Percentiles rank a stretch among this genome's conserved stretches.
Evolutionary conservation across 1,140 invertebrate species (phyloP).

Genomic region (Pogonomyrmex californicus): DNA sequence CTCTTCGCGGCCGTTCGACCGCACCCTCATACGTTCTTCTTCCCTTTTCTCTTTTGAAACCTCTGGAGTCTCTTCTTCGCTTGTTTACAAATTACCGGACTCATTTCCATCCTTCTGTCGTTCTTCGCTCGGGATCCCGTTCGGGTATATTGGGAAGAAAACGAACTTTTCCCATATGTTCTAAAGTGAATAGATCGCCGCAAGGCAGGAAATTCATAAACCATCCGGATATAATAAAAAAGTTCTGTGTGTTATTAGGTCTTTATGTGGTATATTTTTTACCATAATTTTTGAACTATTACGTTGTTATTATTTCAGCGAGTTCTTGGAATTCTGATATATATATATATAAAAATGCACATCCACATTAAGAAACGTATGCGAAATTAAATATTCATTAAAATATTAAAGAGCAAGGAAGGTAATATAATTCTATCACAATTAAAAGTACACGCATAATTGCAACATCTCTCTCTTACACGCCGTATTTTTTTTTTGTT

Average conservation of each 20-base stretch:
- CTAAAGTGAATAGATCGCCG: background rate
- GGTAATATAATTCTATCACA: background rate
- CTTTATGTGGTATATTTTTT: background rate
- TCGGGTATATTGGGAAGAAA: constrained; percentile 65
- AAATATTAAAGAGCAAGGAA: background rate
- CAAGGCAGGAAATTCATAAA: constrained; percentile 16
- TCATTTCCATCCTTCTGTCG: constrained; percentile 84
- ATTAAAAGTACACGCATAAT: background rate
- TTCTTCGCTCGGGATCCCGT: constrained; percentile 76
- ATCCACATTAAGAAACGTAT: background rate
- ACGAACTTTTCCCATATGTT: constrained; percentile 69
- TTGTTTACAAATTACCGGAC: constrained; percentile 83
- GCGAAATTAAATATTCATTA: background rate
- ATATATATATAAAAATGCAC: too few relatives aligned
- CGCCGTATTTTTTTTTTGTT: background rate
- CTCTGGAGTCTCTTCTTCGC: constrained; percentile 71
- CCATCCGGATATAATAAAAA: constrained; percentile 21
- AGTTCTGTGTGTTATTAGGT: constrained; percentile 7
- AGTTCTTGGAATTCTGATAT: background rate
- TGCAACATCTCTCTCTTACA: background rate
- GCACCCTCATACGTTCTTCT: constrained; percentile 48
- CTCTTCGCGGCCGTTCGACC: constrained; percentile 70
- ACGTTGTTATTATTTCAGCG: constrained; percentile 4
- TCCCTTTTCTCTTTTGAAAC: constrained; percentile 3
- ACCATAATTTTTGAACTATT: background rate